phyloP scores from a whole-genome alignment of 2,113 vertebrate genomes.

The Genyomyrus donnyi region DNA sequence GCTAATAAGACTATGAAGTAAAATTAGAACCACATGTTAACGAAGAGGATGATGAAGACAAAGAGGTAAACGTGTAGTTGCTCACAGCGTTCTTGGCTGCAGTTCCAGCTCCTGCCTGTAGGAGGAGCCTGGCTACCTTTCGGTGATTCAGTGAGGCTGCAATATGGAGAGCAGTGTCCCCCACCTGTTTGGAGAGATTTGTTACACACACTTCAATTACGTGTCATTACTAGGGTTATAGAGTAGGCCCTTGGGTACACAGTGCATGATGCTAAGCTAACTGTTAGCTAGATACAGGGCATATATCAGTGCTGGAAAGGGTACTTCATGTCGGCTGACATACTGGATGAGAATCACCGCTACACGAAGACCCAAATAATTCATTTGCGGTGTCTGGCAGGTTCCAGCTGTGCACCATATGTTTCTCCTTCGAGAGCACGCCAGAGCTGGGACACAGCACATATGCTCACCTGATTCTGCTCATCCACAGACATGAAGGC shows the following conservation, averaged over 20 bases:
- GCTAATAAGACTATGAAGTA: neutral
- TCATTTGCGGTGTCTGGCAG: too few species aligned
- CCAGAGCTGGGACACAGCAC: neutral
- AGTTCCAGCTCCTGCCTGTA: constrained; percentile 75
- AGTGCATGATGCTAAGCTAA: neutral
- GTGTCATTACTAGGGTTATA: neutral
- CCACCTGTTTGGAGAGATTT: constrained; percentile 53
- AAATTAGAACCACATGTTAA: neutral
- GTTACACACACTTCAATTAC: neutral
- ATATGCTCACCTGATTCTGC: constrained; percentile 81
- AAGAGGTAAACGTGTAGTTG: neutral
- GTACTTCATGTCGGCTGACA: neutral
- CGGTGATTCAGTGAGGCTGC: constrained; percentile 81
- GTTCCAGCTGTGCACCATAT: neutral
- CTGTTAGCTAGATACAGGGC: neutral
- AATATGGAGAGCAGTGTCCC: constrained; percentile 81
- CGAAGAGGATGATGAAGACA: neutral
- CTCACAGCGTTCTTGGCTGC: constrained; percentile 71
- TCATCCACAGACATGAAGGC: constrained; percentile 76
- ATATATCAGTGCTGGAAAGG: neutral
- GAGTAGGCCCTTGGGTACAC: neutral
- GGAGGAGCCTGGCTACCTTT: constrained; percentile 72
- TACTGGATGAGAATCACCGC: neutral
- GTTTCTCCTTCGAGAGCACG: neutral
- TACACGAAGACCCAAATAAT: neutral